Evolutionary conservation across 2,888 invertebrate genomes (phyloP).

Genomic region (Cantharis lateralis): DNA sequence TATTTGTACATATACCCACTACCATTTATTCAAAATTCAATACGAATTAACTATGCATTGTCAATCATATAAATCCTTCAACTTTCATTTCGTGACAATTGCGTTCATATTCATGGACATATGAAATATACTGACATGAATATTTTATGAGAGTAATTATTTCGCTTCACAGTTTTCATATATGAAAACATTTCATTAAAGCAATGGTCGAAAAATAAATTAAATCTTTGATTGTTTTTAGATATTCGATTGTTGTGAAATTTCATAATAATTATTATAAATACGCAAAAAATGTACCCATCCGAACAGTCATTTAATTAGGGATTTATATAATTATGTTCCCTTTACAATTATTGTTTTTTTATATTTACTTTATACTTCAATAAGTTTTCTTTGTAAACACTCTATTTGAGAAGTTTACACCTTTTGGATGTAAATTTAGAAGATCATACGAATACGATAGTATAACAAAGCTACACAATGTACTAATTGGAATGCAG

Average conservation of each 20-base stretch:
- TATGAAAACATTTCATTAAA: slow-evolving; percentile 30
- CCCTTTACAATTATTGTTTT: background rate
- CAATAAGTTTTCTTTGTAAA: slow-evolving; percentile 23
- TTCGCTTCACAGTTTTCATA: slow-evolving; percentile 32
- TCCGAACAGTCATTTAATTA: background rate
- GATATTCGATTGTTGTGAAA: background rate
- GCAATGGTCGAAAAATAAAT: slow-evolving; percentile 1
- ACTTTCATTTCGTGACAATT: slow-evolving; percentile 32
- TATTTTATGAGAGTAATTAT: slow-evolving; percentile 33
- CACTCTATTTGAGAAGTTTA: slow-evolving; percentile 25
- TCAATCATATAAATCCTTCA: slow-evolving; percentile 31
- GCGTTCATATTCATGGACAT: slow-evolving; percentile 30
- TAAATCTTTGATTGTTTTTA: background rate
- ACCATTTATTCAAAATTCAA: slow-evolving; percentile 27
- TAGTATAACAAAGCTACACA: slow-evolving; percentile 28
- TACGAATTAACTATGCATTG: slow-evolving; percentile 31
- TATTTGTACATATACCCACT: background rate
- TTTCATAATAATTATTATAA: background rate
- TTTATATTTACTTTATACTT: background rate
- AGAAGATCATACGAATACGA: slow-evolving; percentile 13
- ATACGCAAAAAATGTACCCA: background rate
- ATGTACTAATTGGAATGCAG: slow-evolving; percentile 30
- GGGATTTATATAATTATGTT: background rate
- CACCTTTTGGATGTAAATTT: slow-evolving; percentile 26
- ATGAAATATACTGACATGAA: slow-evolving; percentile 30